Base-by-base conservation (phyloP, 1,140 invertebrate species). In the Lasioglossum albipes region DNA sequence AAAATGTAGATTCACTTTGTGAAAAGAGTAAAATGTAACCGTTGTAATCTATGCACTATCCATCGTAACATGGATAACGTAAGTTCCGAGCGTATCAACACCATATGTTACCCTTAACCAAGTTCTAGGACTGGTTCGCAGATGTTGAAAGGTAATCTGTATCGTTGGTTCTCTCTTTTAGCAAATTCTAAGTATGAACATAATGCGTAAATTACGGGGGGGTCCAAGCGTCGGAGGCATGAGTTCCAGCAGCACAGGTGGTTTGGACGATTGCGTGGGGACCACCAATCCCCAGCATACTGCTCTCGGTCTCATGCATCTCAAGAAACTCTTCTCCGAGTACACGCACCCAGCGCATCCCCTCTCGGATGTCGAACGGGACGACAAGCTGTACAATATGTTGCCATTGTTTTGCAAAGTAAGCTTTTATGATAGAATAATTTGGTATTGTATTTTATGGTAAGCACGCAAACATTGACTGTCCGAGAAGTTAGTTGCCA, bases 361-460 rank as follows among this genome's bases (percentile, higher is more conserved):
- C 12, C 94, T 98, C 1, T 95, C 95, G 52, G 97, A 98, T 78
- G 94, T 95, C 74, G 97, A 99, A 92, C 96, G 97, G 81, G 98
- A 99, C 93, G 97, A 97, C 89, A 98, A 99, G 93, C 94, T 99
- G 1, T 99, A 99, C 93, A 99, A 98, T 93, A 99, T 99, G 97
- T 94, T 99, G 87, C 99, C 99, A 62, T 94, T 99, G 13, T 99
- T 99, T 94, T 99, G 98, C 94, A 99, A 99, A 95, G 98, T 99
- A 95, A 93, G 84, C 27, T 36, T 75, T 41, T 49, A 49, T 9
- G 1, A 49, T 13, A 49, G 36, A 1, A 36, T 27, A 27, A 27
- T 27, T 27, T 27, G 27, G 27, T 27, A 27, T 3, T 36, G 36
- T 36, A 36, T 36, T 36, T 36, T 45, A 45, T 45, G 4, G 9